Percentiles rank a stretch among this genome's conserved stretches.
Evolutionary conservation across 2,888 invertebrate genomes (phyloP).

Genomic region (Mythimna impura): DNA sequence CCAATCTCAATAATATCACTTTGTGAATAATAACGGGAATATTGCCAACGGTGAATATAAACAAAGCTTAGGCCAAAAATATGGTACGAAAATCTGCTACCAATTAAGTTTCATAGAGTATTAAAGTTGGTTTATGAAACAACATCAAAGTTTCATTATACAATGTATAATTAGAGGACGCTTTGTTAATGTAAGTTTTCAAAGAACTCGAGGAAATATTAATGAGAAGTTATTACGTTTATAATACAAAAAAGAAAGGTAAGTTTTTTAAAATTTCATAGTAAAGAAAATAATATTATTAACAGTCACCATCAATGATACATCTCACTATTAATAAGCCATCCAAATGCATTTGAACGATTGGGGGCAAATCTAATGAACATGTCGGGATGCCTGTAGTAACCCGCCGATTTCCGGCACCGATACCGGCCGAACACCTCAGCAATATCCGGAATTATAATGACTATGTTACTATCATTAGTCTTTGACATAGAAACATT

Average conservation of each 20-base stretch:
- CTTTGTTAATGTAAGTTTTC: background rate
- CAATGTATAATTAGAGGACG: conserved; percentile 4
- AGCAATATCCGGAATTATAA: conserved; percentile 64
- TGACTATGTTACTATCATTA: conserved; percentile 44
- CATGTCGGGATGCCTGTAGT: conserved; percentile 31
- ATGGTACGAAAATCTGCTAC: conserved; percentile 7
- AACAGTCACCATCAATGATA: background rate
- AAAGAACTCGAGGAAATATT: background rate
- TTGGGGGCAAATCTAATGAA: conserved; percentile 44
- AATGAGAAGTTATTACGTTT: background rate
- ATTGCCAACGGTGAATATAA: conserved; percentile 41
- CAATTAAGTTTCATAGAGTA: conserved; percentile 22
- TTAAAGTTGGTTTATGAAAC: conserved; percentile 8
- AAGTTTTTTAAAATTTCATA: no score
- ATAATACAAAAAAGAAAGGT: background rate
- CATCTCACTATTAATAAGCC: background rate
- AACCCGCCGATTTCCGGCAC: conserved; percentile 50
- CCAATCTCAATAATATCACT: conserved; percentile 48
- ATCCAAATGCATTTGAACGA: conserved; percentile 10
- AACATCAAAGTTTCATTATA: conserved; percentile 15
- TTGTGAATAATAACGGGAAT: conserved; percentile 46
- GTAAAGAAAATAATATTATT: no score
- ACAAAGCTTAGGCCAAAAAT: conserved; percentile 35
- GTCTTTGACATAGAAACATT: conserved; percentile 26
- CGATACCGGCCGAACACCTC: conserved; percentile 40